Base-by-base conservation (phyloP, 2,113 vertebrate species). In the Rhinichthys klamathensis region DNA sequence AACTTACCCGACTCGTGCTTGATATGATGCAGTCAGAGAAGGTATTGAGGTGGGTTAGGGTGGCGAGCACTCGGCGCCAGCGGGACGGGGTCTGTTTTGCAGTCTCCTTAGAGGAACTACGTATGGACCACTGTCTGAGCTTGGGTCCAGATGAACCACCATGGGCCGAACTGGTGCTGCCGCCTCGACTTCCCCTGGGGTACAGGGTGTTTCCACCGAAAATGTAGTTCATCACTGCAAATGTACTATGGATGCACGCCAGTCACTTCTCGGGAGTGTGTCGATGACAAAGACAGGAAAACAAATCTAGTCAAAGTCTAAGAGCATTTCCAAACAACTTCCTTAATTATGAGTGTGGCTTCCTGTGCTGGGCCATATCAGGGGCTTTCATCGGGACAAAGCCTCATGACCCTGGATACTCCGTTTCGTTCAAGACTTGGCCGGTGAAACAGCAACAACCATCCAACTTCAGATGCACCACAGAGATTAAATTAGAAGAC, bases 201-300 rank as follows among this genome's bases (percentile, higher is more conserved):
- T 96, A 96, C 83, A 96, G 93, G 67, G 95, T 95, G 95, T 96
- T 97, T 94, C 96, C 96, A 90, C 96, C 95, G 83, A 97, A 97
- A 94, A 97, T 97, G 95, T 97, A 97, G 95, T 97, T 97, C 96
- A 97, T 97, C 94, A 94, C 95, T 94, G 93, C 93, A 92, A 94
- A 25, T 30, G 32, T 2, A 60, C 58, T 79, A 46, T 80, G 3
- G 44, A 82, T 51, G 27, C 21, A 82, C 25, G 25, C 30, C 60
- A 82, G 63, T 35, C 25, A 58, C 70, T 23, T 70, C 61, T 75
- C 56, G 4, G 5, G 21, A 84, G 94, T 84, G 93, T 93, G 92
- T 93, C 91, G 87, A 80, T 74, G 79, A 82, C 54, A 9, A 65
- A 61, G 32, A 58, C 82, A 61, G 77, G 44, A 85, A 76, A 49